These are phyloP conservation scores for Parnassius orleans DNA, from an alignment of 2,888 invertebrate genomes.

Conservation along the genomic window DNA sequence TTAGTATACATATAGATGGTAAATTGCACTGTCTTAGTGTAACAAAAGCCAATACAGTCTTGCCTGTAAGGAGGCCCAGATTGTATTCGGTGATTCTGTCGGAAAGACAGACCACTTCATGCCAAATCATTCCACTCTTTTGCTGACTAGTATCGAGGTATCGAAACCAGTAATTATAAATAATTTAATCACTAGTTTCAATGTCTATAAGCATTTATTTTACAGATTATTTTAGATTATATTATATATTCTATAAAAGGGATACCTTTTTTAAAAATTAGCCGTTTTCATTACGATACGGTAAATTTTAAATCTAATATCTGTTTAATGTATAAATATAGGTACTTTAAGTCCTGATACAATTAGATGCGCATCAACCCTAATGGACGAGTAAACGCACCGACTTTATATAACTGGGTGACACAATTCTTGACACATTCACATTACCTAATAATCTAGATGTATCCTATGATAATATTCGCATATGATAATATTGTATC, in stretches of 20 bases:
- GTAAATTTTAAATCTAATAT: not conserved
- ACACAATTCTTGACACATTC: conserved; percentile 76
- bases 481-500: conserved; percentile 37
- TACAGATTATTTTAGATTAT: not conserved
- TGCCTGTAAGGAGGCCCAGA: too few relatives aligned
- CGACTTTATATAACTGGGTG: conserved; percentile 71
- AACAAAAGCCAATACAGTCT: too few relatives aligned
- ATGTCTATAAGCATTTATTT: not conserved
- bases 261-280: not conserved
- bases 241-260: not conserved
- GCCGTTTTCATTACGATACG: not conserved
- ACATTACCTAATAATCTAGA: conserved; percentile 67
- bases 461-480: conserved; percentile 49
- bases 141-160: not conserved
- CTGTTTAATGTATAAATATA: not conserved
- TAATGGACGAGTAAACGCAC: conserved; percentile 62
- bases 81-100: too few relatives aligned
- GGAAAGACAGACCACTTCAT: too few relatives aligned
- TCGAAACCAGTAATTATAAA: too few relatives aligned
- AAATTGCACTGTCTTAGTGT: too few relatives aligned
- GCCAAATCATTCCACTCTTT: not conserved
- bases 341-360: conserved; percentile 2
- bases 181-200: too few relatives aligned
- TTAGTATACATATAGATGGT: too few relatives aligned
- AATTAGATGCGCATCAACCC: conserved; percentile 13